Percentiles rank a stretch among this genome's conserved stretches.
Evolutionary conservation across 2,797 vertebrate genomes (phyloP).

Genomic region (Poecilia wingei): DNA sequence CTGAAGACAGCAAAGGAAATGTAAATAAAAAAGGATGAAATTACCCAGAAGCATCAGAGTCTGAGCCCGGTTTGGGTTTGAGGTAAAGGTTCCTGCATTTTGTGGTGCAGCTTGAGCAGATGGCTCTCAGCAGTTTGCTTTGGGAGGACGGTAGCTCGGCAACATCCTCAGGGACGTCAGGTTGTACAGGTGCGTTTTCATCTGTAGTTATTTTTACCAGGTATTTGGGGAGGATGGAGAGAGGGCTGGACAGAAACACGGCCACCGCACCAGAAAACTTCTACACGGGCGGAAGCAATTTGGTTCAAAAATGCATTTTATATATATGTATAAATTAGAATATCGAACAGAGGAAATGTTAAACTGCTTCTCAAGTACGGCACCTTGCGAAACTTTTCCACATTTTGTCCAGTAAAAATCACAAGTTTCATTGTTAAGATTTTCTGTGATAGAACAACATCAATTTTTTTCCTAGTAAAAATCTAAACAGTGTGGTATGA

Average conservation of each 20-base stretch:
- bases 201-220: conserved; percentile 52
- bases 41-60: conserved; percentile 12
- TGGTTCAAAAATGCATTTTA: conserved; percentile 41
- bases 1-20: conserved; percentile 9
- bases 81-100: conserved; percentile 45
- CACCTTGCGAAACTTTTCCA: background rate
- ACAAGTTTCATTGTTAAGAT: background rate
- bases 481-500: background rate
- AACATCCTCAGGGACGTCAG: conserved; percentile 41
- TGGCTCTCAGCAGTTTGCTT: conserved; percentile 61
- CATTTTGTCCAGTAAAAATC: background rate
- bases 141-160: conserved; percentile 50
- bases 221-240: conserved; percentile 35
- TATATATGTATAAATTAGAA: conserved; percentile 6
- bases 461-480: no score
- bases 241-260: conserved; percentile 16
- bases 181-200: conserved; percentile 56
- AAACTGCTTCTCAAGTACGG: conserved; percentile 11
- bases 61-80: conserved; percentile 42
- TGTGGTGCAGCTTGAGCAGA: conserved; percentile 56
- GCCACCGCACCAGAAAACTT: conserved; percentile 27
- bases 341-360: conserved; percentile 21
- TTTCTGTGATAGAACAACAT: background rate
- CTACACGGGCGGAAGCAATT: conserved; percentile 49
- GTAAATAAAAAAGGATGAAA: background rate